phyloP scores from a whole-genome alignment of 2,113 vertebrate species.

The Rhinolophus ferrumequinum region DNA sequence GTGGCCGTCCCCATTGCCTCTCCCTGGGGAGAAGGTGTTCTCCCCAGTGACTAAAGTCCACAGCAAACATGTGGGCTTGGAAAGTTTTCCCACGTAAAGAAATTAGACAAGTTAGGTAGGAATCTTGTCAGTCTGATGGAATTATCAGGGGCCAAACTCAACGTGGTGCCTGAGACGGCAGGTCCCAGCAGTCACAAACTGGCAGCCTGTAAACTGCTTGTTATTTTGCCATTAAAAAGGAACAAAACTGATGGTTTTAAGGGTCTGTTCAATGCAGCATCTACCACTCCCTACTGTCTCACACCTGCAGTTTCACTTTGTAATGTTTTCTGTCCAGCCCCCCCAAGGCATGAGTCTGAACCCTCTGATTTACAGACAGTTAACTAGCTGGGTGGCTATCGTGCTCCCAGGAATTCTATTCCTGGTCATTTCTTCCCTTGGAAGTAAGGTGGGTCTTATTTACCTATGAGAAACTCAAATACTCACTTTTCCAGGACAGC shows the following conservation, averaged over 20 bases:
- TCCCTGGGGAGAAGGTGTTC: not conserved
- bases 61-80: not conserved
- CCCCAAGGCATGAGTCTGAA: not conserved
- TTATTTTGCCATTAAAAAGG: not conserved
- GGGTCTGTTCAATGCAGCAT: not conserved
- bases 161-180: not conserved
- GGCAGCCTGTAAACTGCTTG: not conserved
- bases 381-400: not conserved
- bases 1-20: not conserved
- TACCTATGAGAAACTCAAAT: not conserved
- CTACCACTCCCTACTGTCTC: not conserved
- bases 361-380: not conserved
- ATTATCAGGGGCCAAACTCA: not conserved
- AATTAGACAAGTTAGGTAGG: not conserved
- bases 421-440: not conserved
- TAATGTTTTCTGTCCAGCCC: not conserved
- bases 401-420: not conserved
- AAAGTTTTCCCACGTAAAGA: not conserved
- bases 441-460: not conserved
- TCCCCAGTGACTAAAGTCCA: not conserved
- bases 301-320: not conserved
- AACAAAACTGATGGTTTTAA: not conserved
- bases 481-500: conserved; percentile 97
- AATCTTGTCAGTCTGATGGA: not conserved
- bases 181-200: not conserved